Evolutionary conservation across 92 coral and sea anemone genomes (phyloP), one percentile per base, ranked within the genome.

Genomic region (Palythoa grandiflora): DNA sequence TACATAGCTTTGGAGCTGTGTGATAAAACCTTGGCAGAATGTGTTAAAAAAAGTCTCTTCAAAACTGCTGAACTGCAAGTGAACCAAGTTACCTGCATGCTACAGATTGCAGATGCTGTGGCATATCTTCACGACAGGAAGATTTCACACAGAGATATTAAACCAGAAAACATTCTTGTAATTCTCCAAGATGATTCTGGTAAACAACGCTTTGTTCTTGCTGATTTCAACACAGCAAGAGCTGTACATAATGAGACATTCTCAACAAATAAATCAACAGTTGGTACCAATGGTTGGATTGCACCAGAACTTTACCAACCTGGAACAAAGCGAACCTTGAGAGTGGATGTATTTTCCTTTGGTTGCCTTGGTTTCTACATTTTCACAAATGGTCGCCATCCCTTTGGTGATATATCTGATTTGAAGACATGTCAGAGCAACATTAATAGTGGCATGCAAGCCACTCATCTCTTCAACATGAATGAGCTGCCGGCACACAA

Each of bases 151-250:
- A 63, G 85, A 38, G 85, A 80, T 16, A 39, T 80, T 80, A 80
- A 80, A 3, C 85, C 85, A 19, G 74, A 80, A 48, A 80, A 80
- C 14, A 80, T 80, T 60, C 85, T 80, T 6, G 54, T 80, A 4
- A 63, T 48, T 40, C 28, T 80, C 9, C 10, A 13, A 60, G 85
- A 21, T 44, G 72, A 79, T 13, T 59, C 44, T 39, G 39, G 44
- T 37, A 44, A 11, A 8, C 57, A 38, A 9, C 60, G 59, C 13
- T 80, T 80, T 11, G 74, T 80, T 60, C 85, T 80, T n/a, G 60
- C 73, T 40, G 85, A 80, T 74, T 65, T 80, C 57, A 80, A 63
- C 74, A 80, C 55, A 11, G 85, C 85, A 70, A 63, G 85, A 80
- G 39, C 63, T 60, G 47, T 80, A 12, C 6, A 3, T 0, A 61